Conservation (phyloP, 2,888 invertebrate genomes). For the Halocaridina rubra region DNA sequence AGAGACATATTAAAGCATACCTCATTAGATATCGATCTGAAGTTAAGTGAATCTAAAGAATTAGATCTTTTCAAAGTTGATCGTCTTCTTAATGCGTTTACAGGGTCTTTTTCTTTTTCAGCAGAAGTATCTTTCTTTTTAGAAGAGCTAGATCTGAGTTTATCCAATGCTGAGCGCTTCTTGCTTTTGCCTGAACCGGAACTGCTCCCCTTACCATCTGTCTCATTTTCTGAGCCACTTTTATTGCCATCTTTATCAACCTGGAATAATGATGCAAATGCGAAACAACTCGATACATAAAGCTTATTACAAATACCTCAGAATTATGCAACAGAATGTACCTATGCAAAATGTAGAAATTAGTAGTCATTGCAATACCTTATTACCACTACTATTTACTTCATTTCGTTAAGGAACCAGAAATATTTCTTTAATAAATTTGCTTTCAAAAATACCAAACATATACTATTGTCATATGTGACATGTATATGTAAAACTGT, state of each 20-base stretch:
- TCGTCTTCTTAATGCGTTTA: slow-evolving; percentile 19
- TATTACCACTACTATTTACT: too few relatives aligned
- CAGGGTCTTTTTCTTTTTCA: slow-evolving; percentile 13
- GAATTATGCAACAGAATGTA: too few relatives aligned
- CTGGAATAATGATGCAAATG: neutral
- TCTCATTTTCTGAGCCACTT: slow-evolving; percentile 1
- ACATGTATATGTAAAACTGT: too few relatives aligned
- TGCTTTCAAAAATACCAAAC: too few relatives aligned
- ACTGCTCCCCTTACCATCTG: neutral
- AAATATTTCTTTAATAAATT: too few relatives aligned
- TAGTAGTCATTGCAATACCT: too few relatives aligned
- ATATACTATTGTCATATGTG: too few relatives aligned
- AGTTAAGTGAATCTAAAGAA: slow-evolving; percentile 32
- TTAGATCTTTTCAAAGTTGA: slow-evolving; percentile 46
- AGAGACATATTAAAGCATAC: too few relatives aligned
- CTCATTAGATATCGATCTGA: neutral
- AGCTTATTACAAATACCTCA: too few relatives aligned
- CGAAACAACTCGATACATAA: too few relatives aligned
- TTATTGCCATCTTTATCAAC: slow-evolving; percentile 1
- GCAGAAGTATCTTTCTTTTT: neutral
- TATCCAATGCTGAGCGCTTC: neutral
- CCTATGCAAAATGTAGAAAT: too few relatives aligned
- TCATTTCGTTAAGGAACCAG: too few relatives aligned
- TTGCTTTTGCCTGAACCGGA: neutral
- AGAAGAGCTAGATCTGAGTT: neutral